Base-by-base conservation (phyloP, 2,113 vertebrate species). In the Trogon melanurus region DNA sequence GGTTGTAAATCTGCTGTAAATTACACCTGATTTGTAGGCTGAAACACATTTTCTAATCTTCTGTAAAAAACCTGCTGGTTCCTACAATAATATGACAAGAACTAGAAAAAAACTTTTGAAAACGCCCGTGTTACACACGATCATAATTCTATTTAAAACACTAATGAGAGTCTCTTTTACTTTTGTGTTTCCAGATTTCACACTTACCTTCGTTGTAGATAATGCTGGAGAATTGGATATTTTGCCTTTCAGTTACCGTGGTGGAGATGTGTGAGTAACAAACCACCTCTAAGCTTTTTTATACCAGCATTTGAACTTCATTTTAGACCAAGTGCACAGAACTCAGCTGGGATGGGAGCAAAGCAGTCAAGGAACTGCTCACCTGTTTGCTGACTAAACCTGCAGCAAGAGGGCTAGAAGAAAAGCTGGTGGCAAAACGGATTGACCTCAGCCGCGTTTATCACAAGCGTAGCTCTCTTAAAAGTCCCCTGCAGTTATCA, bases 1-100 rank as follows among this genome's bases (percentile, higher is more conserved):
- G 74, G 79, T 93, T 75, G 29, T 85, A 88, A 89, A 67, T 81
- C 83, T 93, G 80, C 27, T 92, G 83, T 87, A 97, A 95, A 94
- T 95, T 70, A 83, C 44, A 94, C 87, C 87, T 71, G 66, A 89
- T 79, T 85, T 89, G 87, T 73, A 85, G 91, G 58, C 78, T 95
- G 64, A 83, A 89, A 89, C 45, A 84, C 71, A 44, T 72, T 92
- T 91, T 58, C 34, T 89, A 69, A 87, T 85, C 53, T 82, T 85
- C 79, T 8, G 51, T 53, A 85, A 85, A 93, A 88, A 79, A 7
- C 58, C 72, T 76, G 66, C 34, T 85, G 51, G 67, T 45, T 91
- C 50, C 62, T 91, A 80, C 32, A 84, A 56, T 25, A 64, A 60
- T 11, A 54, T 16, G 36, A 61, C 36, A 81, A 0, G 11, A 92